Conservation (phyloP, 2,113 vertebrate species). For the Carlito syrichta region DNA sequence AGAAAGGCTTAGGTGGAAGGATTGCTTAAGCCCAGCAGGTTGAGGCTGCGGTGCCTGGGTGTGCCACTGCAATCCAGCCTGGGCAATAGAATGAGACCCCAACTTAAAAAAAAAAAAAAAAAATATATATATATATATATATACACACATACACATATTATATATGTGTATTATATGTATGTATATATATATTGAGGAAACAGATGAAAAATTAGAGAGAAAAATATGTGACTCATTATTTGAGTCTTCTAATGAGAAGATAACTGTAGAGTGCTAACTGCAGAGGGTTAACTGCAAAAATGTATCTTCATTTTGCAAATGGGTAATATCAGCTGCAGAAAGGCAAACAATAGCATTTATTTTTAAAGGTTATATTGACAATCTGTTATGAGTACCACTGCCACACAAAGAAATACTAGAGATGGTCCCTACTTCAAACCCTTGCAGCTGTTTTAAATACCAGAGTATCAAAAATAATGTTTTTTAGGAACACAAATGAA, state of each 20-base stretch:
- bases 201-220: neutral
- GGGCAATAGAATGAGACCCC: too few relatives aligned
- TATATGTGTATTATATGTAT: too few relatives aligned
- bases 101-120: too few relatives aligned
- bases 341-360: neutral
- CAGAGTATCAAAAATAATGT: slow-evolving; percentile 14
- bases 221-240: neutral
- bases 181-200: neutral
- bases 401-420: neutral
- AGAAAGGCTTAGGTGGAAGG: too few relatives aligned
- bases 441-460: neutral
- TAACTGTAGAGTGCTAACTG: neutral
- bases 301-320: neutral
- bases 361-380: neutral
- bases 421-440: neutral
- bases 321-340: neutral
- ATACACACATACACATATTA: too few relatives aligned
- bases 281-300: neutral
- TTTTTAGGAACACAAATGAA: too few relatives aligned
- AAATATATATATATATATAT: too few relatives aligned
- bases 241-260: neutral
- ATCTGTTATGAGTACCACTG: neutral
- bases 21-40: too few relatives aligned
- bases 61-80: too few relatives aligned
- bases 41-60: too few relatives aligned